Evolutionary conservation across 2,797 vertebrate species (phyloP).

Genomic region (Eulemur rubriventer): DNA sequence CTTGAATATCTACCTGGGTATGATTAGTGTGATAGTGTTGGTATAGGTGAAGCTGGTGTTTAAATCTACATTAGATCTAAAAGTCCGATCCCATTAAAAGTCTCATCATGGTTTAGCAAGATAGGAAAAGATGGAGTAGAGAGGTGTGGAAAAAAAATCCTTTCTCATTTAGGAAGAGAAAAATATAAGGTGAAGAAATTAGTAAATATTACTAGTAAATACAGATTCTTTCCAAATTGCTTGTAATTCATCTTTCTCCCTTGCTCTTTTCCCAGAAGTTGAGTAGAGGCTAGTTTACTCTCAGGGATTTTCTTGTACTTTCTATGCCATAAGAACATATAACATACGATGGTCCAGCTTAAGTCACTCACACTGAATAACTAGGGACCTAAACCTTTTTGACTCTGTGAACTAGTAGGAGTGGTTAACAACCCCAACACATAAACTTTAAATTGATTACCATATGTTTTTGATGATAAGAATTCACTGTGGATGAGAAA

Average conservation of each 20-base stretch:
- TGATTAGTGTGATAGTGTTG: not conserved
- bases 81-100: not conserved
- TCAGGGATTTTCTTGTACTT: not conserved
- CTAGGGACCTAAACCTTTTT: not conserved
- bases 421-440: not conserved
- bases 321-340: not conserved
- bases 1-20: not conserved
- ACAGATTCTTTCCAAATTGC: conserved; percentile 15
- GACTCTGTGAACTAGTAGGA: not conserved
- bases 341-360: not conserved
- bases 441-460: conserved; percentile 27
- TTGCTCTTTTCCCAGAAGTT: not conserved
- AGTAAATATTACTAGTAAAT: not conserved
- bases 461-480: conserved; percentile 11
- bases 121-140: not conserved
- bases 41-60: not conserved
- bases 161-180: conserved; percentile 25
- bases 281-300: not conserved
- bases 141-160: conserved; percentile 38
- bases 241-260: conserved; percentile 24
- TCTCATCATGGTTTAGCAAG: not conserved
- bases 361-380: not conserved
- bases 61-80: not conserved
- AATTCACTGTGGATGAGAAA: conserved; percentile 39
- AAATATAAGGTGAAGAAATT: not conserved